Conservation (phyloP, 1,140 invertebrate species). For the Formica selysi region DNA sequence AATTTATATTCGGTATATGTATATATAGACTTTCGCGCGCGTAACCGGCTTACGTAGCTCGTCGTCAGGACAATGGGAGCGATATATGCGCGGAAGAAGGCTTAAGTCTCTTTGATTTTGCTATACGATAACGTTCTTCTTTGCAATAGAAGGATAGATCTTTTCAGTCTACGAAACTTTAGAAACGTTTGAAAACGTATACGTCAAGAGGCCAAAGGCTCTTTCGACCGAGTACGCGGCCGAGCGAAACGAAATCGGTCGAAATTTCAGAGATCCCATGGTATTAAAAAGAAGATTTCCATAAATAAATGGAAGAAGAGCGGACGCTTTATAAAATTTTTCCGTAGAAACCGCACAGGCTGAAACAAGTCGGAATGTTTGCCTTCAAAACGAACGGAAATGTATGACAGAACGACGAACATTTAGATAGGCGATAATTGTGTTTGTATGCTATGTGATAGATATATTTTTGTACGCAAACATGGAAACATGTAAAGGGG, state of each 20-base stretch:
- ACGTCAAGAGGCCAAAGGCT: slow-evolving; percentile 44
- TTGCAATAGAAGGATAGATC: neutral
- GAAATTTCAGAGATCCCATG: slow-evolving; percentile 33
- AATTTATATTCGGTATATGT: slow-evolving; percentile 52
- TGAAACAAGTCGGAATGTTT: neutral
- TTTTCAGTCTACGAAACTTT: slow-evolving; percentile 55
- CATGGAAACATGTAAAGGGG: neutral
- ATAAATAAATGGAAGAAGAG: slow-evolving; percentile 36
- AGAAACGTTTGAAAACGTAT: slow-evolving; percentile 36
- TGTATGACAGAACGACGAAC: neutral
- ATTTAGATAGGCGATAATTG: slow-evolving; percentile 13
- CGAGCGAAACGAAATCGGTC: slow-evolving; percentile 13
- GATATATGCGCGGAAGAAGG: slow-evolving; percentile 7
- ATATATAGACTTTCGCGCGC: neutral
- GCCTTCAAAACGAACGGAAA: neutral
- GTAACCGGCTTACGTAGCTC: slow-evolving; percentile 30
- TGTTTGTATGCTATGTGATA: neutral
- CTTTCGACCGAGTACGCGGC: neutral
- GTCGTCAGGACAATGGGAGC: neutral
- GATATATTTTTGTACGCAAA: neutral
- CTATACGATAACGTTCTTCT: neutral
- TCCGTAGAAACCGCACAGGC: neutral
- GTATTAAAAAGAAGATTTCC: slow-evolving; percentile 40
- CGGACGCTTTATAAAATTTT: slow-evolving; percentile 48
- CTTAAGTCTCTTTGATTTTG: neutral